Evolutionary conservation across 2,113 vertebrate genomes (phyloP).

Genomic region (Semnopithecus entellus): DNA sequence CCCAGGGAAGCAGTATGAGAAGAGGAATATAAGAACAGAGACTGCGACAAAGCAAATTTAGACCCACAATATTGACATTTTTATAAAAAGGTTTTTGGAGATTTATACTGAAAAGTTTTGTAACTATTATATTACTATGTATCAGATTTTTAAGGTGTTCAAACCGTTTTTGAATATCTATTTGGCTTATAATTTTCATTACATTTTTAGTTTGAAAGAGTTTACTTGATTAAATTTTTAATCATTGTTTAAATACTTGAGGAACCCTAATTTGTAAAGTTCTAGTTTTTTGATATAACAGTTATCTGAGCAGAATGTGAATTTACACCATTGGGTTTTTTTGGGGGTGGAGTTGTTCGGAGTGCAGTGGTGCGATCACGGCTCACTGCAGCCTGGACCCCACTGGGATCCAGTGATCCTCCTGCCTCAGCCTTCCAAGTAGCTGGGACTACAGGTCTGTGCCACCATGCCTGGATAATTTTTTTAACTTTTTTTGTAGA

Average conservation of each 20-base stretch:
- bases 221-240: neutral
- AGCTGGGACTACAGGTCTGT: no score
- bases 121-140: neutral
- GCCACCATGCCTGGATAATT: no score
- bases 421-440: no score
- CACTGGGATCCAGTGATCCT: no score
- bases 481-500: no score
- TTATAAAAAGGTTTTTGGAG: neutral
- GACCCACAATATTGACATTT: neutral
- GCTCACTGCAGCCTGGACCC: no score
- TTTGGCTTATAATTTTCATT: neutral
- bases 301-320: neutral
- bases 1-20: neutral
- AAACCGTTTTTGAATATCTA: neutral
- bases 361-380: no score
- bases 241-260: neutral
- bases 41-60: neutral
- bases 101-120: neutral
- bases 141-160: neutral
- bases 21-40: neutral
- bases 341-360: no score
- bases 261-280: neutral
- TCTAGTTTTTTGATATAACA: neutral
- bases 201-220: neutral
- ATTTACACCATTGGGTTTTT: no score